Evolutionary conservation across 2,888 invertebrate species (phyloP).

Genomic region (Cepaea hortensis): DNA sequence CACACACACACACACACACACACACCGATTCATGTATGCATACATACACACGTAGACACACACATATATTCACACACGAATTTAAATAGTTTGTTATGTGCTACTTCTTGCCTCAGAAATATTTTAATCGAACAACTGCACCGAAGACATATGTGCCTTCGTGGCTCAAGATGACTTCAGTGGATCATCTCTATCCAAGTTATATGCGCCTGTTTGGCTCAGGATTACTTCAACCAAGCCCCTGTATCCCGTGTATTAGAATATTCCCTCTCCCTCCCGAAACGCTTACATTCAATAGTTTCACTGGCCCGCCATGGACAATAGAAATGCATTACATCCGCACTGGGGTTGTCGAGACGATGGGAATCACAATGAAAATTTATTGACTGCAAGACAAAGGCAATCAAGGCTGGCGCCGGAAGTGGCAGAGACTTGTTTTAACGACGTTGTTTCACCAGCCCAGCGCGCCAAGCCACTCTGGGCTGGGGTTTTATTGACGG

Average conservation of each 20-base stretch:
- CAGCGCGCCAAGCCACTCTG: neutral
- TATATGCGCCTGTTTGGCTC: no score
- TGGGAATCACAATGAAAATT: conserved; percentile 48
- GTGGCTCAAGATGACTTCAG: no score
- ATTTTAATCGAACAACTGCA: no score
- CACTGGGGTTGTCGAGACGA: conserved; percentile 43
- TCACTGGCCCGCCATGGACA: conserved; percentile 31
- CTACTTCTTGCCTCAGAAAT: no score
- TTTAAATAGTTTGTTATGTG: neutral
- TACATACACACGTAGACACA: neutral
- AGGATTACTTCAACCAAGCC: no score
- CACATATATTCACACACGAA: neutral
- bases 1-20: conserved; percentile 27
- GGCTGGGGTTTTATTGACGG: conserved; percentile 32
- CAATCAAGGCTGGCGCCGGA: conserved; percentile 42
- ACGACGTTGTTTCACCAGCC: conserved; percentile 37
- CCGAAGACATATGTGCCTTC: no score
- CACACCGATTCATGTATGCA: neutral
- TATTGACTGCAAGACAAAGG: conserved; percentile 50
- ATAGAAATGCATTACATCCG: conserved; percentile 51
- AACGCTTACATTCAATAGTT: neutral
- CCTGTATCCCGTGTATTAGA: no score
- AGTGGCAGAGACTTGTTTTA: conserved; percentile 44
- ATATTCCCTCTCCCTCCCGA: neutral
- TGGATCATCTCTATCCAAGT: no score